phyloP scores from a whole-genome alignment of 2,888 invertebrate genomes.

The Oasisia sp. region DNA sequence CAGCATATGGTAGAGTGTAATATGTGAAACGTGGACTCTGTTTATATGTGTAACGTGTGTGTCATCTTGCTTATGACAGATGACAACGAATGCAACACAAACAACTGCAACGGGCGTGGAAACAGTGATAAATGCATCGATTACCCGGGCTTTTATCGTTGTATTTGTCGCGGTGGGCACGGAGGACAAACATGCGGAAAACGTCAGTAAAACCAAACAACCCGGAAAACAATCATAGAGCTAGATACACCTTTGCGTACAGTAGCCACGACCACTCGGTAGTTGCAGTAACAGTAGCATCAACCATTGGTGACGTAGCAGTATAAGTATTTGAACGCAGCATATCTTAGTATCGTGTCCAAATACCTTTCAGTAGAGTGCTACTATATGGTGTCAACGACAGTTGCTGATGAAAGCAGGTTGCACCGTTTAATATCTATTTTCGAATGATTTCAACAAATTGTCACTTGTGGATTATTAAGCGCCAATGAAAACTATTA shows the following conservation, averaged over 20 bases:
- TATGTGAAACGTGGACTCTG: neutral
- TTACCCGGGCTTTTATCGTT: constrained; percentile 22
- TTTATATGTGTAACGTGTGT: neutral
- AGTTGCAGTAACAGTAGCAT: no score
- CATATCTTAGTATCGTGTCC: neutral
- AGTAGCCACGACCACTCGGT: no score
- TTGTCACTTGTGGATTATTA: no score
- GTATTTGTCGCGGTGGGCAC: constrained; percentile 22
- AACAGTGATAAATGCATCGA: neutral
- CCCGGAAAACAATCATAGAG: neutral
- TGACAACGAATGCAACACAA: neutral
- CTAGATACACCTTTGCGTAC: neutral
- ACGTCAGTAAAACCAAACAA: constrained; percentile 18
- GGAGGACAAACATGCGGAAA: constrained; percentile 20
- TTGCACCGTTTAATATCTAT: no score
- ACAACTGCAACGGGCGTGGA: neutral
- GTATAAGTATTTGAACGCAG: neutral
- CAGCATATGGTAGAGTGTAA: neutral
- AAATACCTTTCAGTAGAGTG: neutral
- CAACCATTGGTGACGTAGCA: no score
- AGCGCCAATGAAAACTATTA: no score
- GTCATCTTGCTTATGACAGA: neutral
- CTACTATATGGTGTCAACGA: neutral
- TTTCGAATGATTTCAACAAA: no score
- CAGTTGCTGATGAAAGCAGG: no score